These are phyloP conservation scores for Ceyx cyanopectus DNA, from an alignment of 2,113 vertebrate species.

Conservation along the genomic window DNA sequence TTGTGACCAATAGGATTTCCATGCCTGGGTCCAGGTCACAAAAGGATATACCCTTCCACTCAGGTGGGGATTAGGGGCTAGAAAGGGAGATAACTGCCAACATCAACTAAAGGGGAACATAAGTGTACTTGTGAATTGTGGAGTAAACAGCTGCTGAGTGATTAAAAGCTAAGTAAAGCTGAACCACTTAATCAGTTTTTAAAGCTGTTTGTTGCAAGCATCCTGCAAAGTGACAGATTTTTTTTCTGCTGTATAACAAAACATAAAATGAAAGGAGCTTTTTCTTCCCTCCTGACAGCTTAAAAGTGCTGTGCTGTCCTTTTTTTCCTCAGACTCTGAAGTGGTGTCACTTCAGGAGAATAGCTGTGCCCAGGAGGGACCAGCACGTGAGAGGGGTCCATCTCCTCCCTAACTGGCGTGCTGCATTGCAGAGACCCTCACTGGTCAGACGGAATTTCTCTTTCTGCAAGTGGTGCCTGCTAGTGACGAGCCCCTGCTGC, in stretches of 20 bases:
- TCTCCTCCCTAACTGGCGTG: accelerated
- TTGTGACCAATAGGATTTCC: background rate
- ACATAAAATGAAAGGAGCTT: conserved; percentile 51
- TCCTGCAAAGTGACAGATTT: conserved; percentile 59
- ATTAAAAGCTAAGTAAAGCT: conserved; percentile 66
- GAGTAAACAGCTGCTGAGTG: conserved; percentile 61
- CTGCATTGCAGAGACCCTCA: background rate
- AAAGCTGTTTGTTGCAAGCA: conserved; percentile 63
- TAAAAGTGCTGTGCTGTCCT: conserved; percentile 27
- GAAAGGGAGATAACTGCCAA: background rate
- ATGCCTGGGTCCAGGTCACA: accelerated
- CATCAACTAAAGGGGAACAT: background rate
- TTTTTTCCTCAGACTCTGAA: conserved; percentile 9
- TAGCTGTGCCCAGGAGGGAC: background rate
- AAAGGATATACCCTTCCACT: background rate
- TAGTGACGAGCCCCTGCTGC: background rate
- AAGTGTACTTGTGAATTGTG: conserved; percentile 24
- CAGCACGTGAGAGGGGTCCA: accelerated
- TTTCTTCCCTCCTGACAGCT: conserved; percentile 42
- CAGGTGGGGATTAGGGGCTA: background rate
- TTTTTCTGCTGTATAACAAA: conserved; percentile 57
- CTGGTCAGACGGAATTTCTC: background rate
- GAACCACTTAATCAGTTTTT: conserved; percentile 63
- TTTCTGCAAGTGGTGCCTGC: background rate
- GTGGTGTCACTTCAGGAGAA: conserved; percentile 9